These are phyloP conservation scores for Cyprinodon variegatus DNA, from an alignment of 2,113 vertebrate species.

Conservation along the genomic window DNA sequence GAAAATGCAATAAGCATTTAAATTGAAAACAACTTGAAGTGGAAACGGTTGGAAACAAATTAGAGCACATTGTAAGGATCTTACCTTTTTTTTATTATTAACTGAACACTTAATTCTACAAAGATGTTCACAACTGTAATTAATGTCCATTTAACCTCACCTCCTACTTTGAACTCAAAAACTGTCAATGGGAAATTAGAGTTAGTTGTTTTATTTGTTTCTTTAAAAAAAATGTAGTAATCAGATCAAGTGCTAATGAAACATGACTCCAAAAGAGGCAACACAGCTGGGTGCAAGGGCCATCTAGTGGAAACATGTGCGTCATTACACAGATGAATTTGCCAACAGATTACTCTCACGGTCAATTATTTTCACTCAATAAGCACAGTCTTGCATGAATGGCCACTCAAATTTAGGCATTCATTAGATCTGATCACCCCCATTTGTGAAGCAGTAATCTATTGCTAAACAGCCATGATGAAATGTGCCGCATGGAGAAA, in stretches of 20 bases:
- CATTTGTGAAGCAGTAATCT: conserved; percentile 5
- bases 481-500: conserved; percentile 4
- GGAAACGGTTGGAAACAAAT: not conserved
- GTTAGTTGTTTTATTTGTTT: not conserved
- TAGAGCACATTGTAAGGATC: not conserved
- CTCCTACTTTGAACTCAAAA: not conserved
- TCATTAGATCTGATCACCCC: conserved; percentile 3
- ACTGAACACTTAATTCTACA: not conserved
- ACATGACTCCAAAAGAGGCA: conserved; percentile 31
- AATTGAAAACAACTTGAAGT: no score
- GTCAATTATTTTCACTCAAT: conserved; percentile 21
- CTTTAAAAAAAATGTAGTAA: conserved; percentile 6
- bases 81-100: not conserved
- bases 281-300: conserved; percentile 69
- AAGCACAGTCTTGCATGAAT: conserved; percentile 11
- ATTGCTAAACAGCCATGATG: not conserved
- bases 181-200: conserved; percentile 2
- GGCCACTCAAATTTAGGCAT: conserved; percentile 8
- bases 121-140: not conserved
- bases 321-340: conserved; percentile 61
- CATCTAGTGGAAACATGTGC: conserved; percentile 76
- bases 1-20: not conserved
- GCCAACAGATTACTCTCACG: conserved; percentile 19
- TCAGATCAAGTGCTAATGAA: conserved; percentile 50
- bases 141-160: not conserved